Evolutionary conservation across 2,888 invertebrate genomes (phyloP).

Genomic region (Alloscopus bannaensis): DNA sequence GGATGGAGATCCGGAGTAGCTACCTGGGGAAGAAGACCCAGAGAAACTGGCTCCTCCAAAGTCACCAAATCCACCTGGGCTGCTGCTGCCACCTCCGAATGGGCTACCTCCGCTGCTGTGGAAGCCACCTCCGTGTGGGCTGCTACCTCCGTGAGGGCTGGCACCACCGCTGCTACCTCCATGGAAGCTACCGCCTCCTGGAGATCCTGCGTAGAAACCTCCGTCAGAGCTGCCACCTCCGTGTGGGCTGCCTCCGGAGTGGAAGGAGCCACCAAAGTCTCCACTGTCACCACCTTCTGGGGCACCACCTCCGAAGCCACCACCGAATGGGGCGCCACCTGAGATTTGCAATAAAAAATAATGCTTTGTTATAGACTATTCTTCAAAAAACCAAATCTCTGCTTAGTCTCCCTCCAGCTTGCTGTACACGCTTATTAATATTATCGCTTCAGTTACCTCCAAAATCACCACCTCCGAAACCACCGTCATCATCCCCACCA

Average conservation of each 20-base stretch:
- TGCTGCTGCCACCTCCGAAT: slow-evolving; percentile 39
- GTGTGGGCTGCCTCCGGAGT: slow-evolving; percentile 31
- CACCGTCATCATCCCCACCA: slow-evolving; percentile 44
- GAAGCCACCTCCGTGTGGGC: slow-evolving; percentile 37
- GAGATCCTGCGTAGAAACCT: slow-evolving; percentile 39
- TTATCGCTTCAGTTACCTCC: slow-evolving; percentile 7
- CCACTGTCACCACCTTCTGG: slow-evolving; percentile 44
- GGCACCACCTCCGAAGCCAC: slow-evolving; percentile 40
- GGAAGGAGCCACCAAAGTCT: slow-evolving; percentile 35
- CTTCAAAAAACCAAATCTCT: neutral
- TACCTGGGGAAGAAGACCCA: slow-evolving; percentile 45
- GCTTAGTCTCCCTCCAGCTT: no score
- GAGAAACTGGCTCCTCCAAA: slow-evolving; percentile 58
- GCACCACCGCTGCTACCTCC: slow-evolving; percentile 33
- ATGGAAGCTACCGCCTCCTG: slow-evolving; percentile 50
- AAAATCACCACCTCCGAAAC: slow-evolving; percentile 55
- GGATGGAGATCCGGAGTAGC: slow-evolving; percentile 17
- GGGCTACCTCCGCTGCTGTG: slow-evolving; percentile 44
- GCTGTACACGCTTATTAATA: slow-evolving; percentile 1
- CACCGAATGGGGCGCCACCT: slow-evolving; percentile 54
- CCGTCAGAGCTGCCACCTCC: slow-evolving; percentile 29
- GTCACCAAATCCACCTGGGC: slow-evolving; percentile 45
- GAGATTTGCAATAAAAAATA: no score
- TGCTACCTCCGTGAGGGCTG: slow-evolving; percentile 10
- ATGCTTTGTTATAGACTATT: neutral